Conservation (phyloP, 2,797 vertebrate species). For the Sebastes taczanowskii region DNA sequence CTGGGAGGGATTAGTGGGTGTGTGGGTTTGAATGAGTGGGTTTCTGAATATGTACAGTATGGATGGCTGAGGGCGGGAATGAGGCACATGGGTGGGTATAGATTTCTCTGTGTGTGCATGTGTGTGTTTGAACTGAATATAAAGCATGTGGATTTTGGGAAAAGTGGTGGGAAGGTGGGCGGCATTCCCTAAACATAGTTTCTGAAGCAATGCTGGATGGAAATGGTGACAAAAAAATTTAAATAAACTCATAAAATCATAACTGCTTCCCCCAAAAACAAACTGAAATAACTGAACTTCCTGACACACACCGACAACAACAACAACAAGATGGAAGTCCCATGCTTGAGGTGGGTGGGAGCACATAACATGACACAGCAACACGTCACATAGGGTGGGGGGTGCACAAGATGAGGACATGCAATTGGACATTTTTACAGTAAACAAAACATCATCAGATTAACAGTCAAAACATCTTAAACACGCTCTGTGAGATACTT, state of each 20-base stretch:
- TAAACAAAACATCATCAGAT: constrained; percentile 18
- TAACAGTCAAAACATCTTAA: neutral
- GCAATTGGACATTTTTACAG: constrained; percentile 64
- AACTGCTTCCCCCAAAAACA: constrained; percentile 39
- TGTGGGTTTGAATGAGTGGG: constrained; percentile 55
- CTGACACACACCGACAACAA: constrained; percentile 44
- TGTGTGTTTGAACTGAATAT: constrained; percentile 9
- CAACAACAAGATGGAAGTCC: constrained; percentile 62
- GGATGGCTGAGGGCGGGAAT: constrained; percentile 55
- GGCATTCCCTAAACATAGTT: constrained; percentile 65
- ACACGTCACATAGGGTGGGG: constrained; percentile 54
- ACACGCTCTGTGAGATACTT: neutral
- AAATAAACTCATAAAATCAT: constrained; percentile 33
- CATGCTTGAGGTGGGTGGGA: constrained; percentile 74
- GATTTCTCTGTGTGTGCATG: constrained; percentile 6
- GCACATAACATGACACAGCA: constrained; percentile 66
- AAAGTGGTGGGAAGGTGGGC: constrained; percentile 41
- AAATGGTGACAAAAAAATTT: constrained; percentile 58
- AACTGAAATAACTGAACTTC: constrained; percentile 50
- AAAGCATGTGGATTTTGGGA: constrained; percentile 36
- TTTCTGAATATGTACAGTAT: constrained; percentile 39
- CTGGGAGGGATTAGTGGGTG: constrained; percentile 70
- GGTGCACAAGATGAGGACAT: constrained; percentile 75
- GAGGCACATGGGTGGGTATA: constrained; percentile 46
- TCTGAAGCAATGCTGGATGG: constrained; percentile 69